Base-by-base conservation (phyloP, 2,113 vertebrate genomes). In the Anguilla japonica region DNA sequence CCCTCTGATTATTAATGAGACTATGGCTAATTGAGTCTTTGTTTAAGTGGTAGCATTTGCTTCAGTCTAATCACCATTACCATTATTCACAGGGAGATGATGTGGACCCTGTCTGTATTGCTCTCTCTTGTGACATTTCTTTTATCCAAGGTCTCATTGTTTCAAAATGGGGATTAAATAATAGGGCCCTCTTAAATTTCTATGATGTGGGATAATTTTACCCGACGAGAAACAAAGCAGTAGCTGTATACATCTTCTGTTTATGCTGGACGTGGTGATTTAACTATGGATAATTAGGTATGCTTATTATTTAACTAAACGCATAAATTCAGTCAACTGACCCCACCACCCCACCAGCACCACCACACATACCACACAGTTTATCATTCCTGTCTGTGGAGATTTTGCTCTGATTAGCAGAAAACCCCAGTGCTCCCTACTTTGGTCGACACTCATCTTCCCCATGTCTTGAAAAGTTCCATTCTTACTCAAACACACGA, bases 401-500 rank as follows among this genome's bases (percentile, higher is more conserved):
- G 34, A 22, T 41, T 80, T 7, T 80, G n/a, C 9, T 83, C 82
- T 83, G n/a, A 83, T 83, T 26, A 15, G 82, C 15, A 83, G 46
- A 83, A 83, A 60, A 60, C 53, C 29, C 14, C 53, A 20, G 22
- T 41, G 26, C 22, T 34, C 8, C 22, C 82, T 9, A 4, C 3
- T n/a, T 18, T 34, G 39, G 29, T 34, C 46, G 13, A 6, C 5
- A 50, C 5, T 60, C 34, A 9, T 83, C 53, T 60, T 41, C 53
- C 29, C 29, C 29, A 18, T 83, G n/a, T 41, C 50, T 53, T 22
- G 81, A 34, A 53, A 53, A 46, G 22, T 3, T 50, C 81, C 41
- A 22, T 83, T 22, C 26, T 83, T 57, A 22, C 11, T 46, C 50
- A 83, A 53, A 83, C 20, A 22, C 81, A 82, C 5, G 15, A 13